Percentiles rank a stretch among this genome's conserved stretches.
Conservation (phyloP, 2,797 vertebrate species). For the Acestrorhynchus altus region DNA sequence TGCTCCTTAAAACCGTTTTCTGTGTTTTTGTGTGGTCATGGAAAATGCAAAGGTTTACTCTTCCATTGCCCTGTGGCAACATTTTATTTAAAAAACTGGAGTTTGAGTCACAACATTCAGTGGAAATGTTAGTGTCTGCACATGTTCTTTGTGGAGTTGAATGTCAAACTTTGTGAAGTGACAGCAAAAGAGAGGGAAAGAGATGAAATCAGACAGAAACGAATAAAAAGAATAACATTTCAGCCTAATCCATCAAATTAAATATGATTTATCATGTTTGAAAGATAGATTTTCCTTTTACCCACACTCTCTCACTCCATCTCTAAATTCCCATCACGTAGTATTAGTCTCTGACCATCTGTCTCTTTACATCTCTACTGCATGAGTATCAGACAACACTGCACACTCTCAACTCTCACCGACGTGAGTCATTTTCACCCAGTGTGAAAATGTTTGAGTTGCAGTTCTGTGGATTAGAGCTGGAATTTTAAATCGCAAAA, state of each 20-base stretch:
- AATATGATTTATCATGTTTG: conserved; percentile 19
- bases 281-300: conserved; percentile 29
- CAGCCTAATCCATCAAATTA: conserved; percentile 28
- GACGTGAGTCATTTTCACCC: neutral
- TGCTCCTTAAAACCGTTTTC: too few relatives aligned
- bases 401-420: neutral
- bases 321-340: conserved; percentile 46
- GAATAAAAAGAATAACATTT: conserved; percentile 36
- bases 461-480: neutral
- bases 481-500: conserved; percentile 1
- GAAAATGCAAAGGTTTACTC: too few relatives aligned
- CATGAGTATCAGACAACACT: conserved; percentile 2
- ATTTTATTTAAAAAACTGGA: too few relatives aligned
- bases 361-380: conserved; percentile 20
- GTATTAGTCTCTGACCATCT: conserved; percentile 37
- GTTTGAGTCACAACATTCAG: too few relatives aligned
- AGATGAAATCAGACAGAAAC: neutral
- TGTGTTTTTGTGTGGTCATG: too few relatives aligned
- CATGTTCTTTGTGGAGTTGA: too few relatives aligned
- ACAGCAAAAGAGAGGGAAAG: neutral
- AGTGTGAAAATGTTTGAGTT: neutral
- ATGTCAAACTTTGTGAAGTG: neutral
- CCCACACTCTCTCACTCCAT: conserved; percentile 43
- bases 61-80: too few relatives aligned
- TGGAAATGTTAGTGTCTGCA: too few relatives aligned